These are phyloP conservation scores for Sitta europaea DNA, from an alignment of 2,113 vertebrate species.

Conservation along the genomic window DNA sequence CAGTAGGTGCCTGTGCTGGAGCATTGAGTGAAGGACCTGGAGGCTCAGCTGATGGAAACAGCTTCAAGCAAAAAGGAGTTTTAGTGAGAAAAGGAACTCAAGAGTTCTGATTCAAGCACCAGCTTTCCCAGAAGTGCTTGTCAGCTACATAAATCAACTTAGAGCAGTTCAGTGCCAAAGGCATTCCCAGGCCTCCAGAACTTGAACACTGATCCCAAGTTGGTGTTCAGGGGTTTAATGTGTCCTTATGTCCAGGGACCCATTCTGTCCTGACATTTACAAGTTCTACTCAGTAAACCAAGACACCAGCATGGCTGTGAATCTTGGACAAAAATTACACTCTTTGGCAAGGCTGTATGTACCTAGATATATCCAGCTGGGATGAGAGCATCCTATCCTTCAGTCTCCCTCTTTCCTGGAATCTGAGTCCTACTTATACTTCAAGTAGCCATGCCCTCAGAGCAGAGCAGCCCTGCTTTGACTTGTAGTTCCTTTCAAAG, in stretches of 20 bases:
- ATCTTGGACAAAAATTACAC: not conserved
- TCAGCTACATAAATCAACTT: not conserved
- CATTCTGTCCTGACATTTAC: not conserved
- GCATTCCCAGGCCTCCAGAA: not conserved
- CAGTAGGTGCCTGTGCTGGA: slow-evolving; percentile 74
- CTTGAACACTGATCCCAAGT: not conserved
- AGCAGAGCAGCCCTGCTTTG: not conserved
- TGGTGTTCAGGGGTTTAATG: not conserved
- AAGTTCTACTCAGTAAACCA: not conserved
- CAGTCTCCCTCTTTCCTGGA: not conserved
- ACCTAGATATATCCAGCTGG: not conserved
- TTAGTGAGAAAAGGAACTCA: not conserved
- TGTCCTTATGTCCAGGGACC: not conserved
- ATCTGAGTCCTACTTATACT: not conserved
- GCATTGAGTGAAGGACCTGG: slow-evolving; percentile 79
- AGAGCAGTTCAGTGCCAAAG: not conserved
- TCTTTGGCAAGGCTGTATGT: not conserved
- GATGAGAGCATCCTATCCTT: not conserved
- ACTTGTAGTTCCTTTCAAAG: not conserved
- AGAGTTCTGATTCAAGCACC: not conserved
- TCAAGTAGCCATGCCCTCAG: not conserved
- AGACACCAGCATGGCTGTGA: not conserved
- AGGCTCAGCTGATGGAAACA: slow-evolving; percentile 82
- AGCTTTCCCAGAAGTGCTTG: not conserved
- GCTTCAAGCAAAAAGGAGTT: slow-evolving; percentile 56